Percentiles rank a stretch among this genome's conserved stretches.
phyloP scores from a whole-genome alignment of 2,113 vertebrate species.

The Calidris pygmaea region DNA sequence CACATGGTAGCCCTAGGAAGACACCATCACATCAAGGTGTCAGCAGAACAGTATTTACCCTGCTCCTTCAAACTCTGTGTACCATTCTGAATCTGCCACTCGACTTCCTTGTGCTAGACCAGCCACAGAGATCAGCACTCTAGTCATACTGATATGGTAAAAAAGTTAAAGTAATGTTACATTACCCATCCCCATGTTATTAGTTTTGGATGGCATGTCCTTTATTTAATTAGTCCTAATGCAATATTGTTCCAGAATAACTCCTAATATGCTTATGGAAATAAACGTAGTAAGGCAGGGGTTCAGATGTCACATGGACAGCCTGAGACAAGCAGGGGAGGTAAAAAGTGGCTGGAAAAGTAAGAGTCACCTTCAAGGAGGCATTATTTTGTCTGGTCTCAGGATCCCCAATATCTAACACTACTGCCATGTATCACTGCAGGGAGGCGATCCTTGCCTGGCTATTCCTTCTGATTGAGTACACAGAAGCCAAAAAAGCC shows the following conservation, averaged over 20 bases:
- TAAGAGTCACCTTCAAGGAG: neutral
- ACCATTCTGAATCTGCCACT: neutral
- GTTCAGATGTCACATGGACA: neutral
- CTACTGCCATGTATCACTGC: neutral
- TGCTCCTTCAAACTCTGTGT: neutral
- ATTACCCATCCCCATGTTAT: neutral
- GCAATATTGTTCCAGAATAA: neutral
- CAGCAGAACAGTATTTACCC: neutral
- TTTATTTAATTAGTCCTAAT: conserved; percentile 56
- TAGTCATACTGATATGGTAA: neutral
- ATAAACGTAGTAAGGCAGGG: neutral
- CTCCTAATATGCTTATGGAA: neutral
- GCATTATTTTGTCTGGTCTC: neutral
- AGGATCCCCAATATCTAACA: neutral
- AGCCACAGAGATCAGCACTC: neutral
- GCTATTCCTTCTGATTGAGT: neutral
- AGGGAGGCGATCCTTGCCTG: neutral
- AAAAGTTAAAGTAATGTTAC: conserved; percentile 2
- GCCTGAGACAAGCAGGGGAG: neutral
- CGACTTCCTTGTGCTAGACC: neutral
- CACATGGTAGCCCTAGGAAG: neutral
- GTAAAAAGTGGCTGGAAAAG: neutral
- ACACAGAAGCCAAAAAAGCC: neutral
- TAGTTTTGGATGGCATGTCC: conserved; percentile 34
- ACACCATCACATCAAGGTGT: neutral